Evolutionary conservation across 2,113 vertebrate genomes (phyloP), one percentile per base, ranked within the genome.

Genomic region (Sprattus sprattus): DNA sequence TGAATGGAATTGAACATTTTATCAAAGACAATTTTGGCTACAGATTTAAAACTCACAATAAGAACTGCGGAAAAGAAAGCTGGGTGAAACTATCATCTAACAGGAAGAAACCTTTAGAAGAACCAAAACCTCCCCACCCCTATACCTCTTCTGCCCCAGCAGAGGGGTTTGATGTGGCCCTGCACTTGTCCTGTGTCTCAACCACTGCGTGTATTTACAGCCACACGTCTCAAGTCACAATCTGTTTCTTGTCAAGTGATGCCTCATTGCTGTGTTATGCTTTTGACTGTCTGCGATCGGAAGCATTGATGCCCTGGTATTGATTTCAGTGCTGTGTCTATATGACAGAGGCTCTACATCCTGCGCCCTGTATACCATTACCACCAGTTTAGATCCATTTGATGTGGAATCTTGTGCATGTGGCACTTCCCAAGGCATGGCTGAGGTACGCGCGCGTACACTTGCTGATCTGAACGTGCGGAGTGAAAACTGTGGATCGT

Each of bases 401-500:
- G 82, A 46, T 13, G 8, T 10, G 83, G 86, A 82, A 87, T 87
- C 57, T 45, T 32, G 32, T 52, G 83, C 84, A 87, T 87, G 86
- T 52, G 60, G n/a, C 64, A 85, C 82, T 13, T 75, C 57, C 71
- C 81, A 82, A 57, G 81, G 28, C 81, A 78, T 50, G 82, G 54
- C 78, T 60, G 1, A 81, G 81, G 67, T 39, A 22, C 8, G 22
- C 47, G 39, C 75, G 52, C 28, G 60, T 78, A 64, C 50, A 47
- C 39, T 78, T 84, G 54, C 71, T 82, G 81, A 85, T 82, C 60
- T 32, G 46, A 67, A 84, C 20, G 64, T 75, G 86, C 4, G 39
- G 57, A 28, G 45, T 49, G 87, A 85, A 87, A 85, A 89, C 87
- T 1, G 1, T 85, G 88, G 90, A 92, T 93, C 87, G 6, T 88